phyloP scores from a whole-genome alignment of 2,113 vertebrate species.

The Lates calcarifer region DNA sequence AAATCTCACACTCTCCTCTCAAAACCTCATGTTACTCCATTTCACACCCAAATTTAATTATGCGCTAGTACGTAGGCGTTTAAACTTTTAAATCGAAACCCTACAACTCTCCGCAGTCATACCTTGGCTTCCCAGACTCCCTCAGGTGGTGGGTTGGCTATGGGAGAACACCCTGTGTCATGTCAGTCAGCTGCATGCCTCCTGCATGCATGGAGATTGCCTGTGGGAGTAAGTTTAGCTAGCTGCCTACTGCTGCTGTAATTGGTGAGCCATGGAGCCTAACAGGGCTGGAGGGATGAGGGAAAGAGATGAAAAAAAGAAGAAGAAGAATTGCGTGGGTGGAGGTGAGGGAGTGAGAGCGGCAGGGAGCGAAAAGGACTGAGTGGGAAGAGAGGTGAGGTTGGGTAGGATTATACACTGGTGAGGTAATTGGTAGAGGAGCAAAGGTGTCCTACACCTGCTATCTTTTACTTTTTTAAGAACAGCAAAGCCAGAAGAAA shows the following conservation, averaged over 20 bases:
- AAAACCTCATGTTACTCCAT: conserved; percentile 10
- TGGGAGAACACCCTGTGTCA: conserved; percentile 54
- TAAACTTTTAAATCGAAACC: conserved; percentile 37
- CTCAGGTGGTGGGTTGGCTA: conserved; percentile 49
- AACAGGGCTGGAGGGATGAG: conserved; percentile 59
- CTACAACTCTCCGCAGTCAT: conserved; percentile 7
- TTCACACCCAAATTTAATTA: conserved; percentile 6
- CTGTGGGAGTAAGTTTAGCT: conserved; percentile 58
- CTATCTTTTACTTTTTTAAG: conserved; percentile 62
- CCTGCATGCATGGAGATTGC: conserved; percentile 54
- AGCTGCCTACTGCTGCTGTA: conserved; percentile 66
- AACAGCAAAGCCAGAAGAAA: conserved; percentile 31
- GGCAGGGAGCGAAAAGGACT: conserved; percentile 43
- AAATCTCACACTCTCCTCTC: background rate
- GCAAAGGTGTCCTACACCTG: conserved; percentile 72
- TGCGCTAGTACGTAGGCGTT: background rate
- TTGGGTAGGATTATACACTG: conserved; percentile 66
- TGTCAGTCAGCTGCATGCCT: conserved; percentile 59
- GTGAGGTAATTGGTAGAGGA: conserved; percentile 73
- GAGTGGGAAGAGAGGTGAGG: conserved; percentile 64
- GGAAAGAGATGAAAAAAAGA: conserved; percentile 66
- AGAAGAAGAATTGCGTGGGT: conserved; percentile 51
- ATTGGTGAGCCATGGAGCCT: conserved; percentile 69
- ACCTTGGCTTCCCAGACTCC: conserved; percentile 35
- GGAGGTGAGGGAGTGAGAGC: conserved; percentile 60